phyloP scores from a whole-genome alignment of 2,888 invertebrate species.

The Ischnura elegans region DNA sequence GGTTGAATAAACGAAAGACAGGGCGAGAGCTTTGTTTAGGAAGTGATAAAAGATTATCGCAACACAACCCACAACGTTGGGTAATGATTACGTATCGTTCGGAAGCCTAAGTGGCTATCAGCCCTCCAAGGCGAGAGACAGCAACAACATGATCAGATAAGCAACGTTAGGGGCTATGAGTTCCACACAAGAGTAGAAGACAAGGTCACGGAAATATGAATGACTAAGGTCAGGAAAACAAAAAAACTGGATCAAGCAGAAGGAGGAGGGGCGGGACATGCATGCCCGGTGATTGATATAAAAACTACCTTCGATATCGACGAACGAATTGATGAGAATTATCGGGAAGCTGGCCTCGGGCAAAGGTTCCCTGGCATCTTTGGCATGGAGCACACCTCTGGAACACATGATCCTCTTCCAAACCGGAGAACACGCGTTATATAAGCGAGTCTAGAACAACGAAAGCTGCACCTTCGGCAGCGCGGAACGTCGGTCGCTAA shows the following conservation, averaged over 20 bases:
- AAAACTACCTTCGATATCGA: constrained; percentile 46
- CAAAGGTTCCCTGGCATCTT: constrained; percentile 27
- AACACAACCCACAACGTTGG: neutral
- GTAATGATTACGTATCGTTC: neutral
- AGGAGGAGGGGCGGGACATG: neutral
- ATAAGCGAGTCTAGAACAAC: neutral
- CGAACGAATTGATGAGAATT: constrained; percentile 58
- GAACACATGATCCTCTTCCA: constrained; percentile 53
- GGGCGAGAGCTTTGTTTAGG: neutral
- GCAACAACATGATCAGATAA: neutral
- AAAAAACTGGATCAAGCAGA: neutral
- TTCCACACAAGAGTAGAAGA: neutral
- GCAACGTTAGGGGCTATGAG: neutral
- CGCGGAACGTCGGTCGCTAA: neutral
- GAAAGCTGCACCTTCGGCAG: neutral
- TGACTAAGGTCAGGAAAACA: neutral
- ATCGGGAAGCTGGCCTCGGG: constrained; percentile 48
- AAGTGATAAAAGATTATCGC: neutral
- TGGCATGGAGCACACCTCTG: constrained; percentile 44
- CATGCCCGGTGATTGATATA: neutral
- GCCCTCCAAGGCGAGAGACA: neutral
- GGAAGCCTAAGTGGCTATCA: neutral
- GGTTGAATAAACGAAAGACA: neutral
- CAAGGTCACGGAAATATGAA: neutral
- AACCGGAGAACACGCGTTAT: neutral